Conservation (phyloP, 2,113 vertebrate genomes). For the Pteronura brasiliensis region DNA sequence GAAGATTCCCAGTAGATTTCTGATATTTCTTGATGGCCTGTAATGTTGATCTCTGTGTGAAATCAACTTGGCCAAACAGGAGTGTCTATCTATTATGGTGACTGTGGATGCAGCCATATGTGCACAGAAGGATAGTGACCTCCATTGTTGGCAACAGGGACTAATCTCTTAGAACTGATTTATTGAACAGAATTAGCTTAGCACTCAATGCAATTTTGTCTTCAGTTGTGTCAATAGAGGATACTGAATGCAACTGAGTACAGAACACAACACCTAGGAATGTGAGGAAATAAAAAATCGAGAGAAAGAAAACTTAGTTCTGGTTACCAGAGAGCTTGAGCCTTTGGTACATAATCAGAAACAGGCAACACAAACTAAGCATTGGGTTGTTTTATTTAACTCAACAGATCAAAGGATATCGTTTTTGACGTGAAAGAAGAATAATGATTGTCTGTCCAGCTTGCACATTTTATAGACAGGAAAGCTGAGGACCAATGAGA, state of each 20-base stretch:
- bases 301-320: not conserved
- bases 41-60: not conserved
- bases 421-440: slow-evolving; percentile 17
- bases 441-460: not conserved
- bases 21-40: not conserved
- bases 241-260: not conserved
- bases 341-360: not conserved
- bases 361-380: not conserved
- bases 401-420: not conserved
- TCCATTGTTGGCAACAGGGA: not conserved
- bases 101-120: accelerated
- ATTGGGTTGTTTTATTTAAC: not conserved
- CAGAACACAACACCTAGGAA: not conserved
- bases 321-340: not conserved
- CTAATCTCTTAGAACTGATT: not conserved
- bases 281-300: not conserved
- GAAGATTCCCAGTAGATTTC: not conserved
- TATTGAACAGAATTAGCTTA: not conserved
- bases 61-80: not conserved
- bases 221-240: not conserved
- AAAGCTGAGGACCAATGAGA: not conserved
- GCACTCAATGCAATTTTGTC: not conserved
- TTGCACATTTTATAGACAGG: not conserved
- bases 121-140: not conserved
- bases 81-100: not conserved